Base-by-base conservation (phyloP, 1,140 invertebrate species). In the Ostrea denselamellosa region DNA sequence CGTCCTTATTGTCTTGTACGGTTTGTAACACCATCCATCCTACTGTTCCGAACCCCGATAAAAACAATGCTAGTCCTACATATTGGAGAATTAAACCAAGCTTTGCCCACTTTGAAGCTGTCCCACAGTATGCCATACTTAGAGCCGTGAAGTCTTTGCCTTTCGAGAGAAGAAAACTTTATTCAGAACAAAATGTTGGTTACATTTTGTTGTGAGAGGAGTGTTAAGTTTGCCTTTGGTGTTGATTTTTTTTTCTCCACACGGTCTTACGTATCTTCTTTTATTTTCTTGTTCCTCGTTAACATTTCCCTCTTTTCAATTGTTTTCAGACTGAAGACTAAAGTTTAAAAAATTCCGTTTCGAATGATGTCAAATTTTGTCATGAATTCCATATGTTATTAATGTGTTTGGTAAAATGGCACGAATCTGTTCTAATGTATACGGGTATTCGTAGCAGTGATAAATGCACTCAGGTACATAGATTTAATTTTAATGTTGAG, bases 11-110 rank as follows among this genome's bases (percentile, higher is more conserved):
- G n/a, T 77, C n/a, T 10, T 62, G 52, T 25, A 87, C 85, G 1
- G 88, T 89, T 44, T 87, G 71, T n/a, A 83, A 58, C 14, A 87
- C 86, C 88, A 89, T 89, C 88, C 88, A 89, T 53, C 62, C 83
- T 19, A 65, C 28, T 0, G 88, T 89, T 2, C 83, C 88, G 53
- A 77, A 89, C 52, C 88, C 88, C 12, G 86, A 65, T 9, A 89
- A 22, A 65, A 87, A 89, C 17, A 89, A 51, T n/a, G 86, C 85
- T 53, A 87, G 17, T 65, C 86, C 88, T n/a, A 85, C 10, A 22
- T 85, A 65, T 10, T 85, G 58, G 14, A 89, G 85, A 5, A 87
- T 4, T 2, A 86, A 34, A 12, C 85, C 88, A 68, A 89, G 54
- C 81, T 89, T 89, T 0, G 88, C 86, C 86, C 83, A 89, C 19